Evolutionary conservation across 2,888 invertebrate genomes (phyloP).

Genomic region (Drosophila basisetae): DNA sequence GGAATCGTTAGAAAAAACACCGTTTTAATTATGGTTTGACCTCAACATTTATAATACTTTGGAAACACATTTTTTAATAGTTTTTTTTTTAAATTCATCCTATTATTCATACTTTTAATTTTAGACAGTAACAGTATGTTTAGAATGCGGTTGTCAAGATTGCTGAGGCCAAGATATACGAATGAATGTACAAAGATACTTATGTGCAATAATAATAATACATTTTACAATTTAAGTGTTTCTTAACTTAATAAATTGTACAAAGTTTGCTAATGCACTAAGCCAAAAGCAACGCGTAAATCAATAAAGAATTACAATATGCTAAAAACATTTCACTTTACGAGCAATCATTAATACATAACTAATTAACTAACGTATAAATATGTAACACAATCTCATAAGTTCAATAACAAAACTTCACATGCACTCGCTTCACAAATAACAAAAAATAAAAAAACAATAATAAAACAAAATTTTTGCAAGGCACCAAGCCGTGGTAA

Average conservation of each 20-base stretch:
- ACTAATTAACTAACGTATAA: constrained; percentile 25
- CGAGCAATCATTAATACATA: constrained; percentile 33
- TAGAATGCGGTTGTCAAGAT: background rate
- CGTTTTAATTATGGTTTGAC: background rate
- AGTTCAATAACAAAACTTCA: constrained; percentile 51
- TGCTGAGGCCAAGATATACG: background rate
- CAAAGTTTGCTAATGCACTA: background rate
- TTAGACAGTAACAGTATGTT: background rate
- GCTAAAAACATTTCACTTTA: constrained; percentile 6
- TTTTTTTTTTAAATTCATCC: background rate
- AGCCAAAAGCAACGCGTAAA: background rate
- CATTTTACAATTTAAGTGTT: background rate
- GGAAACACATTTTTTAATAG: background rate
- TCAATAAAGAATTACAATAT: background rate
- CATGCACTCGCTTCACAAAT: constrained; percentile 11
- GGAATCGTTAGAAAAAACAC: background rate
- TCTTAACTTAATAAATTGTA: background rate
- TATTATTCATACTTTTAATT: background rate
- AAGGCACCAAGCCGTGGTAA: constrained; percentile 49
- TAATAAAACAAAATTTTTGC: constrained; percentile 52
- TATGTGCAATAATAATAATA: background rate
- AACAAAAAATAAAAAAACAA: constrained; percentile 18
- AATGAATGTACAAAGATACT: background rate
- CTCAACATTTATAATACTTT: background rate
- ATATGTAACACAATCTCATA: constrained; percentile 35